Evolutionary conservation across 2,113 vertebrate species (phyloP).

Genomic region (Thryonomys swinderianus): DNA sequence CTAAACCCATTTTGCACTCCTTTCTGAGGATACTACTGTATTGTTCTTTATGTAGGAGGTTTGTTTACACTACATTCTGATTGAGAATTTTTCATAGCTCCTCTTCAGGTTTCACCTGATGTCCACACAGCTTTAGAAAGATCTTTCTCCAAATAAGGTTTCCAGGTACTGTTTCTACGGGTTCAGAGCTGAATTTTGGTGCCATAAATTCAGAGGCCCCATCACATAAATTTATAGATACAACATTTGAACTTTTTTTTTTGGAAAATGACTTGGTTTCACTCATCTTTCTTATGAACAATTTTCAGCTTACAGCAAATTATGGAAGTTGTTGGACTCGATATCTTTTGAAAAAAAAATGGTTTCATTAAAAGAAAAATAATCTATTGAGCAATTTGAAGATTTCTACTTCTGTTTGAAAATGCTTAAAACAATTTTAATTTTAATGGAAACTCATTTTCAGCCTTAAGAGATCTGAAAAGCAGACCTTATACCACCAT

Average conservation of each 20-base stretch:
- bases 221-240: background rate
- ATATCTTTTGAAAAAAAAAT: background rate
- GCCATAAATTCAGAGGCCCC: background rate
- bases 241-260: background rate
- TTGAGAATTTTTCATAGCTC: background rate
- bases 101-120: background rate
- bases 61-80: background rate
- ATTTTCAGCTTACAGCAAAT: background rate
- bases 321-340: background rate
- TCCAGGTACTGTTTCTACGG: slow-evolving; percentile 4
- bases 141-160: slow-evolving; percentile 34
- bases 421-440: slow-evolving; percentile 28
- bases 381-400: background rate
- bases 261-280: slow-evolving; percentile 50
- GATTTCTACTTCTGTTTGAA: slow-evolving; percentile 60
- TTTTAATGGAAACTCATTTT: slow-evolving; percentile 38
- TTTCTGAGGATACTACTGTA: background rate
- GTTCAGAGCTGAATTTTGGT: background rate
- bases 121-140: background rate
- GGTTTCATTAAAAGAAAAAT: slow-evolving; percentile 46
- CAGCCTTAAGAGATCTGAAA: background rate
- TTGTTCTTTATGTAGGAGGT: background rate
- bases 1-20: background rate
- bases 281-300: background rate
- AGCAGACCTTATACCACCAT: background rate